Base-by-base conservation (phyloP, 1,140 invertebrate genomes). In the Drosophila albomicans region DNA sequence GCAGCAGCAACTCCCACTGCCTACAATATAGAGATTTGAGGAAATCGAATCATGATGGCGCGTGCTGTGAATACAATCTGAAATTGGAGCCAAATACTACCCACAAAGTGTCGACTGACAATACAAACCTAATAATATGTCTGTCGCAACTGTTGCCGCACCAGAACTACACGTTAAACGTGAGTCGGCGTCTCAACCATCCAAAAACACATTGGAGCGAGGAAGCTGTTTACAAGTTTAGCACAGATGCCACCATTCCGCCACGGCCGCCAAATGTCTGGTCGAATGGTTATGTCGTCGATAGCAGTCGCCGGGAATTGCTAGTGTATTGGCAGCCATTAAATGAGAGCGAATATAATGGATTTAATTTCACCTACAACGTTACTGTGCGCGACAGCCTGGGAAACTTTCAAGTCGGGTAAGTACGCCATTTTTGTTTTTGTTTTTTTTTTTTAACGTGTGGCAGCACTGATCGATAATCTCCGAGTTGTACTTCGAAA, bases 301-400 rank as follows among this genome's bases (percentile, higher is more conserved):
- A 35, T 20, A 10, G 1, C 0, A 1, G 2, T 1, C 32, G 8
- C 35, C 20, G 20, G 20, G 52, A 54, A 11, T 20, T 84, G 5
- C 20, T 6, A 11, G 61, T 85, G 16, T 68, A 64, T 46, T 84
- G 81, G 81, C 25, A 48, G 5, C 74, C 54, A 20, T n/a, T 85
- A 0, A 3, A 11, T 0, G 0, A 16, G 1, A 1, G 35, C 6
- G 48, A 84, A 5, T 25, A n/a, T 38, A 78, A 85, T 6, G 81
- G 65, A 1, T 45, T 43, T n/a, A 3, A 67, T 0, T 71, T 70
- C 6, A 52, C 13, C 0, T 75, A 79, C 5, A 35, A 30, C 3
- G n/a, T 79, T 6, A 25, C 1, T 5, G 32, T 70, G 0, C n/a
- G 7, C 10, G 3, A 49, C 1, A 3, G n/a, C 25, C 11, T 6